Evolutionary conservation across 2,113 vertebrate species (phyloP), one percentile per base, ranked within the genome.

Genomic region (Neogale vison): DNA sequence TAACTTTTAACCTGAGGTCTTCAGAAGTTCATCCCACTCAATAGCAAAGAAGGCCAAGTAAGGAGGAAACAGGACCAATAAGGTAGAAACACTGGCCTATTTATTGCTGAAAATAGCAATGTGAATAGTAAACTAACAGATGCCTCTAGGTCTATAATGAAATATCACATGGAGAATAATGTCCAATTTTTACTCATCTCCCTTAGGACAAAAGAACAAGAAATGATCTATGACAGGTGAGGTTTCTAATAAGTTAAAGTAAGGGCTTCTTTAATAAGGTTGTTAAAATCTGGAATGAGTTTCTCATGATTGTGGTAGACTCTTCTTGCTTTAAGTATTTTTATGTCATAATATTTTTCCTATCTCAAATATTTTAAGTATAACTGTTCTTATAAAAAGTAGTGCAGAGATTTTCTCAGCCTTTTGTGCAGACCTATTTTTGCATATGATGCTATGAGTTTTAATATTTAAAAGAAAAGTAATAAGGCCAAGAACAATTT

Each of bases 221-320:
- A 95, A 96, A 91, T 97, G 61, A 95, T 93, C 86, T 92, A 89
- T 9, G 88, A 88, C n/a, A 57, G 86, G 21, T 87, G 34, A 80
- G 21, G 90, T 55, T 85, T 95, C 92, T 81, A 98, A 96, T 95
- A 97, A 96, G 89, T 95, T 96, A 93, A 90, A 90, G 72, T 82
- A 95, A 96, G 36, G n/a, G n/a, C n/a, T 97, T 84, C 39, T 96
- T 81, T 97, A 95, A 89, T 84, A 90, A 96, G 89, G 61, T 83
- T 84, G 80, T 92, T 97, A 97, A 97, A 95, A 94, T 96, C 90
- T 93, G 74, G 42, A 97, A 98, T 97, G 87, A 97, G 84, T 92
- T 96, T 96, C 82, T 97, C 87, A 71, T 69, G 55, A 87, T 47
- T 81, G 72, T 74, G 36, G 82, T 86, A 96, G 55, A 69, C 77